These are phyloP conservation scores for Acropora tenuis DNA, from an alignment of 64 coral and sea anemone species.

Conservation along the genomic window DNA sequence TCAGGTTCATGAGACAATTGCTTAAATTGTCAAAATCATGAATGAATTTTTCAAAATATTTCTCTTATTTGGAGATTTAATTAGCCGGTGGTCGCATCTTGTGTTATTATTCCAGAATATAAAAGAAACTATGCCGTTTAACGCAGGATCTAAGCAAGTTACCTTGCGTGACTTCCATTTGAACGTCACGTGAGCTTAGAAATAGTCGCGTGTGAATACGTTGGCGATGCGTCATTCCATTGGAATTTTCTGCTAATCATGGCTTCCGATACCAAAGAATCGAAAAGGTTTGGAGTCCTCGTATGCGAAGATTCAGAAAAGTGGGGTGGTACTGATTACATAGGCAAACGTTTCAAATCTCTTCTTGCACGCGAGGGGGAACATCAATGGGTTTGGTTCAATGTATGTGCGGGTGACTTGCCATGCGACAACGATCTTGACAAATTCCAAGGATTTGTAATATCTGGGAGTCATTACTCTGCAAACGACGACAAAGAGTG, in stretches of 20 bases:
- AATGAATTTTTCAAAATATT: no score
- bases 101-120: no score
- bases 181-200: not conserved
- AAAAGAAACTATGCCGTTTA: no score
- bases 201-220: not conserved
- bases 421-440: conserved; percentile 60
- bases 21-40: no score
- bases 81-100: no score
- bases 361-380: conserved; percentile 1
- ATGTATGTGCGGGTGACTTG: conserved; percentile 46
- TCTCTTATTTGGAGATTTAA: no score
- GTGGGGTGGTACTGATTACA: conserved; percentile 63
- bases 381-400: conserved; percentile 56
- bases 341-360: conserved; percentile 50
- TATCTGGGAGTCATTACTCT: conserved; percentile 73
- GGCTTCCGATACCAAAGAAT: not conserved
- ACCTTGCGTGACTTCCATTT: not conserved
- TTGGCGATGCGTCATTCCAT: no score
- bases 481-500: conserved; percentile 58
- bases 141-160: no score
- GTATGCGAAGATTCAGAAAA: conserved; percentile 82
- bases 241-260: not conserved
- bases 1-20: no score
- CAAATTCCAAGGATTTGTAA: conserved; percentile 59
- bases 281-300: conserved; percentile 66